Base-by-base conservation (phyloP, 2,797 vertebrate species). In the Stomatorhinus walkeri region DNA sequence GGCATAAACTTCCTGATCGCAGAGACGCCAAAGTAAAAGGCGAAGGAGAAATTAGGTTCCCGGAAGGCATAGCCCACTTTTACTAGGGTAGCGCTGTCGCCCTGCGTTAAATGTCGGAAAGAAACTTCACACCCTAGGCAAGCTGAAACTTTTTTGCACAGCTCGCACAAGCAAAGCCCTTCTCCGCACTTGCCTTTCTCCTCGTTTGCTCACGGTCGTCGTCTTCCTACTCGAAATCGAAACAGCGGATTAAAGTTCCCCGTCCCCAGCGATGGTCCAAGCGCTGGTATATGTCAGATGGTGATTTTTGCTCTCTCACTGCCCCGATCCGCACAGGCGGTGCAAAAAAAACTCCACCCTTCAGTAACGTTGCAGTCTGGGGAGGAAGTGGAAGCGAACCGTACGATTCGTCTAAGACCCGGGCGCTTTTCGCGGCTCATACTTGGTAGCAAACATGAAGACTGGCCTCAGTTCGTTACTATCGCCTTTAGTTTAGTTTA, bases 321-420 rank as follows among this genome's bases (percentile, higher is more conserved):
- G 91, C 91, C 91, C 91, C 89, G 90, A 89, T 90, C 87, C 81
- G 89, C 87, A 40, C 89, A 90, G 90, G 90, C 90, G 89, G 88
- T 72, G 87, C 89, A 92, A 64, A 79, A 92, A 46, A 79, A 90
- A 91, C 92, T 93, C 93, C 93, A 92, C 93, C 93, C 95, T 95
- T 93, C 93, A 93, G 92, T 87, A 81, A 79, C 88, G 87, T 51
- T 52, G 86, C 56, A 88, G 40, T 51, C 79, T 61, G 81, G 8
- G 89, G 81, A 90, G 89, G 88, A 88, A 86, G 85, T 36, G 49
- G 14, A 40, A 32, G 22, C 28, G 4, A 72, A 36, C 64, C 1
- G 14, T 36, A 14, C 64, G 28, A 72, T 72, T 72, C 28, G 64
- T 24, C 28, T 32, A 32, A 61, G 28, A 32, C 24, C 61, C 24